Percentiles rank a stretch among this genome's conserved stretches.
These are phyloP conservation scores for Emydocephalus ijimae DNA, from an alignment of 2,113 vertebrate species.

Conservation along the genomic window DNA sequence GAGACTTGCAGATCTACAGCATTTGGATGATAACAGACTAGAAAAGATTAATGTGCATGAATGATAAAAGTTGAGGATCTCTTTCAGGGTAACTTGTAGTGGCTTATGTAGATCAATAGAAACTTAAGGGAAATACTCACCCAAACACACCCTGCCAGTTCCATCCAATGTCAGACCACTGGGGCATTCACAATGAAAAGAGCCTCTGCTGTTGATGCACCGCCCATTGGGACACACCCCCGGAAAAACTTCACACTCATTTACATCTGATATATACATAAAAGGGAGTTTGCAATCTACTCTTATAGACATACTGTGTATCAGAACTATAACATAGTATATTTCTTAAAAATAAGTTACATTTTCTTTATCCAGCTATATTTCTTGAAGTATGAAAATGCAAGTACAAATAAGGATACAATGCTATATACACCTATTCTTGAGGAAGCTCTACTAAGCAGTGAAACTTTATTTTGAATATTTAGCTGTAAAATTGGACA, in stretches of 20 bases:
- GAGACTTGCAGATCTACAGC: not conserved
- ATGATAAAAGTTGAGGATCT: not conserved
- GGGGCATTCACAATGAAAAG: constrained; percentile 74
- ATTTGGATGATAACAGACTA: not conserved
- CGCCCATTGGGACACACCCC: constrained; percentile 72
- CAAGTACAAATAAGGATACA: not conserved
- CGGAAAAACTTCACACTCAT: constrained; percentile 77
- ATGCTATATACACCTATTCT: not conserved
- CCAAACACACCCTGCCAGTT: constrained; percentile 71
- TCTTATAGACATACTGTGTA: not conserved
- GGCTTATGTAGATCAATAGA: not conserved
- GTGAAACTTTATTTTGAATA: not conserved
- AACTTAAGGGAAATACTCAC: constrained; percentile 54
- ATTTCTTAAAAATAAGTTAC: not conserved
- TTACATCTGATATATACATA: constrained; percentile 64
- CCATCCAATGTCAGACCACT: constrained; percentile 71
- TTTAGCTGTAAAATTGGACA: not conserved
- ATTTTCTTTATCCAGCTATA: not conserved
- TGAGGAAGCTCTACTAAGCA: not conserved
- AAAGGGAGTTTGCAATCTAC: not conserved
- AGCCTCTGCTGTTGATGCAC: constrained; percentile 74
- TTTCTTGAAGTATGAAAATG: not conserved
- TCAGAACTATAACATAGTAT: not conserved
- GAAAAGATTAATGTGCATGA: not conserved
- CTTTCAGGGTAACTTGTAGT: not conserved